Percentiles rank a stretch among this genome's conserved stretches.
phyloP scores from a whole-genome alignment of 2,888 invertebrate genomes.

The Hybos culiciformis region DNA sequence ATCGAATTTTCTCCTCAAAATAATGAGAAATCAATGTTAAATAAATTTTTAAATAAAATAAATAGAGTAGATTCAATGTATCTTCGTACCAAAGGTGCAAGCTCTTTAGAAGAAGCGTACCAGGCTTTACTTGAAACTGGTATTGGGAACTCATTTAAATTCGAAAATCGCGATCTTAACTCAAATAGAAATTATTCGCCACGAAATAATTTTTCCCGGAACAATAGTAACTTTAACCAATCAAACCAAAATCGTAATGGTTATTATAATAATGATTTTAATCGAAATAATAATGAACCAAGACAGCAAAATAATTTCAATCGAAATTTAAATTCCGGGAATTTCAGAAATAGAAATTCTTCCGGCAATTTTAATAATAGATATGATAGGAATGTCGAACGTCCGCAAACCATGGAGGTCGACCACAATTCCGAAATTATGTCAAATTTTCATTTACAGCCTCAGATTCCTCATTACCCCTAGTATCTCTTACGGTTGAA shows the following conservation, averaged over 20 bases:
- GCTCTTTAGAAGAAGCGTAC: not conserved
- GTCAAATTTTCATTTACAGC: not conserved
- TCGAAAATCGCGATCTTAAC: not conserved
- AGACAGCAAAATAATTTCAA: not conserved
- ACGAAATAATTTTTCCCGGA: too few relatives aligned
- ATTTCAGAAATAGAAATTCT: not conserved
- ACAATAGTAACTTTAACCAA: too few relatives aligned
- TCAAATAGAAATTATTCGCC: too few relatives aligned
- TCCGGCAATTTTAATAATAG: not conserved
- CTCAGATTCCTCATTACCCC: not conserved
- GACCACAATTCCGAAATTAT: not conserved
- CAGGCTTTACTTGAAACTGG: not conserved
- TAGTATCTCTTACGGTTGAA: not conserved
- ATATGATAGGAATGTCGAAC: not conserved
- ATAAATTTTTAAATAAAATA: conserved; percentile 3
- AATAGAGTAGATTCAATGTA: conserved; percentile 1
- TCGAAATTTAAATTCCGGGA: not conserved
- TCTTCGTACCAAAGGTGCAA: not conserved
- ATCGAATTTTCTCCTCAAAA: not conserved
- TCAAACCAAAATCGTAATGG: too few relatives aligned
- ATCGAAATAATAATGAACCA: too few relatives aligned
- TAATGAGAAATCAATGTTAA: conserved; percentile 2
- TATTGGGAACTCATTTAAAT: not conserved
- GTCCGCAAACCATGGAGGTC: not conserved
- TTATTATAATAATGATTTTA: too few relatives aligned